phyloP scores from a whole-genome alignment of 2,888 invertebrate species.

The Cremastinae sp. region DNA sequence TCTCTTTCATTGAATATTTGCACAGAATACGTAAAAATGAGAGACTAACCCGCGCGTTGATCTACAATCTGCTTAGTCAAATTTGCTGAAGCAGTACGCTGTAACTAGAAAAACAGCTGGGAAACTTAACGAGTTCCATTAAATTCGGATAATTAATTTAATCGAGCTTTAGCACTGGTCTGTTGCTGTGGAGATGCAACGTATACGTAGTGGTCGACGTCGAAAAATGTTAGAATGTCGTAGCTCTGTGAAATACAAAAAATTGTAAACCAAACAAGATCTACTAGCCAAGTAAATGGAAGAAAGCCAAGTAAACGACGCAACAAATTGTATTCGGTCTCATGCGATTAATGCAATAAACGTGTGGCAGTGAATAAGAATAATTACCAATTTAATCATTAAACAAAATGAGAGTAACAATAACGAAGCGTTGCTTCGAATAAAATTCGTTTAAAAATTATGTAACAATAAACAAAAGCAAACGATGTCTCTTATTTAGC shows the following conservation, averaged over 20 bases:
- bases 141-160: background rate
- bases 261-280: no score
- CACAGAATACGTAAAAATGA: conserved; percentile 42
- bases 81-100: conserved; percentile 4
- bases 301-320: no score
- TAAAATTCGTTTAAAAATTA: conserved; percentile 44
- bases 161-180: background rate
- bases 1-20: conserved; percentile 39
- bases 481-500: conserved; percentile 14
- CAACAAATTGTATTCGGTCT: conserved; percentile 34
- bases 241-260: no score
- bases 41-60: conserved; percentile 5
- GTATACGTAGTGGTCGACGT: no score
- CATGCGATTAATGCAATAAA: conserved; percentile 44
- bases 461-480: conserved; percentile 11
- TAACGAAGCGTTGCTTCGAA: conserved; percentile 27
- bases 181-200: no score
- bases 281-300: no score
- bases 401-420: conserved; percentile 17
- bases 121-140: conserved; percentile 18
- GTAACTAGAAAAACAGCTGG: background rate
- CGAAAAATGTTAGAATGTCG: no score
- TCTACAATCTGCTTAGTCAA: conserved; percentile 19
- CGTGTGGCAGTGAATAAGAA: conserved; percentile 38
- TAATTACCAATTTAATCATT: conserved; percentile 29